Conservation (phyloP, 2,888 invertebrate species). For the Gasteruption jaculator region DNA sequence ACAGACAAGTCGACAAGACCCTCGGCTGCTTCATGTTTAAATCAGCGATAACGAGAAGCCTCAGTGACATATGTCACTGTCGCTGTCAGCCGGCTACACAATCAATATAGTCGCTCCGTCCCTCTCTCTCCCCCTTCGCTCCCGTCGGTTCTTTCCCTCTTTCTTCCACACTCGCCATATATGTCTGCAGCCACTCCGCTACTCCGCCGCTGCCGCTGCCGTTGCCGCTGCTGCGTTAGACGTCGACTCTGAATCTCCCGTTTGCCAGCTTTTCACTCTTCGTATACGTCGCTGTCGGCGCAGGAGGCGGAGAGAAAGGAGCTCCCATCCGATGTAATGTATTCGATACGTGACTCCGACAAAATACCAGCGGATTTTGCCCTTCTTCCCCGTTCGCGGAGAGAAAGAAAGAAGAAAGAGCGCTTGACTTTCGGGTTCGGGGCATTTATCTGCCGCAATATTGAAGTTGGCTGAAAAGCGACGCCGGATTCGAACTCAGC, state of each 20-base stretch:
- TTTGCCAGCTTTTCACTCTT: constrained; percentile 35
- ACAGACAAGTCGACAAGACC: constrained; percentile 39
- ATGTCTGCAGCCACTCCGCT: constrained; percentile 15
- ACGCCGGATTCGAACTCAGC: too few relatives aligned
- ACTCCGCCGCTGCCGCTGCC: constrained; percentile 4
- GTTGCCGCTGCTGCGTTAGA: too few relatives aligned
- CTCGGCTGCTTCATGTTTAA: constrained; percentile 51
- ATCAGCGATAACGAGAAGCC: constrained; percentile 53
- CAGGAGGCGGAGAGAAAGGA: too few relatives aligned
- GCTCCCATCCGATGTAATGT: constrained; percentile 44
- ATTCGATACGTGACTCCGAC: constrained; percentile 50
- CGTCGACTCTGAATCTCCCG: too few relatives aligned
- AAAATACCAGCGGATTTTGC: too few relatives aligned
- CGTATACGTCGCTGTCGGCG: constrained; percentile 38
- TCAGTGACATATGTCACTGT: constrained; percentile 52
- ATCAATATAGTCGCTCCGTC: constrained; percentile 48
- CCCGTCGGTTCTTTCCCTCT: constrained; percentile 28
- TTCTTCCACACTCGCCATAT: constrained; percentile 29
- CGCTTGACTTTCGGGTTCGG: too few relatives aligned
- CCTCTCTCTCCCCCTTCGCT: constrained; percentile 28
- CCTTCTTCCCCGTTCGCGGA: too few relatives aligned
- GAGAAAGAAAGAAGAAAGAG: too few relatives aligned
- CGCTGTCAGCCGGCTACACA: constrained; percentile 52
- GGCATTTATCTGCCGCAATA: too few relatives aligned
- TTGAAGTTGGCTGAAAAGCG: too few relatives aligned